These are phyloP conservation scores for Drosophila hydei DNA, from an alignment of 1,140 invertebrate genomes.

Conservation along the genomic window DNA sequence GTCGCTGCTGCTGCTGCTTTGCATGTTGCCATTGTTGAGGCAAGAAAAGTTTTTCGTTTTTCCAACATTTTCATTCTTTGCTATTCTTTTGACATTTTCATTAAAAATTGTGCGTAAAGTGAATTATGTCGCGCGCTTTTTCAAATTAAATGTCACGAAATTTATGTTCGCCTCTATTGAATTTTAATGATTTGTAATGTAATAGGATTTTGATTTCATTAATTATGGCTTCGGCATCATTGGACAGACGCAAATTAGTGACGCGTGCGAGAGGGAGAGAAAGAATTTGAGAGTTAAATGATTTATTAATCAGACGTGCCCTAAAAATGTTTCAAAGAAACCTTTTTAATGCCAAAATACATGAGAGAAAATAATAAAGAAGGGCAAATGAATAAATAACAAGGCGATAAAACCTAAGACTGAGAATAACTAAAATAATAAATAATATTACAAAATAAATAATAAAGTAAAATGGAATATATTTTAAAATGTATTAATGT, in stretches of 20 bases:
- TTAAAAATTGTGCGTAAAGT: constrained; percentile 62
- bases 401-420: no score
- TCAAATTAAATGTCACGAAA: constrained; percentile 69
- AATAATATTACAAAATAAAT: no score
- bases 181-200: constrained; percentile 71
- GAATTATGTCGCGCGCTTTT: constrained; percentile 68
- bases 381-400: neutral
- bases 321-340: neutral
- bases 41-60: constrained; percentile 51
- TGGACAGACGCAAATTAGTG: constrained; percentile 25
- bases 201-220: constrained; percentile 64
- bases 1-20: constrained; percentile 24
- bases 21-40: constrained; percentile 39
- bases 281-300: constrained; percentile 4
- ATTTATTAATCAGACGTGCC: constrained; percentile 27
- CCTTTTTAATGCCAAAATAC: neutral
- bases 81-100: constrained; percentile 56
- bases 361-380: neutral
- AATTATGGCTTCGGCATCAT: constrained; percentile 37
- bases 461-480: no score
- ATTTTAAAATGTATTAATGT: no score
- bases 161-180: constrained; percentile 72
- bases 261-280: neutral
- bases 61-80: constrained; percentile 48
- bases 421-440: no score